Evolutionary conservation across 1,140 invertebrate genomes (phyloP).

Genomic region (Hypsibius dujardini): DNA sequence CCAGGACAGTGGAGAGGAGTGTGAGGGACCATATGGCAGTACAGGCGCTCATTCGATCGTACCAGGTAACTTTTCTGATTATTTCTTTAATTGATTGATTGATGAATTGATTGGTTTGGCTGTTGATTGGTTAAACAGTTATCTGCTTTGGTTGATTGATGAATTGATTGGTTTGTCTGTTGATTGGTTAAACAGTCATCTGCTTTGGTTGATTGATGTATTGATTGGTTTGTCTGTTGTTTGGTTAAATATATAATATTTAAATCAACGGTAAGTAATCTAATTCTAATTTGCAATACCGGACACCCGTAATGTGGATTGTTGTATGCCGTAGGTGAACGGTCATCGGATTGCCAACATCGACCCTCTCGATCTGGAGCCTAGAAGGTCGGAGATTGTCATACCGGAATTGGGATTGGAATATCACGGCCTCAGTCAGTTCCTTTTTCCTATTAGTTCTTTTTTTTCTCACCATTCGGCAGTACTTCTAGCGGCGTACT

Average conservation of each 20-base stretch:
- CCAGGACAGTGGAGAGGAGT: background rate
- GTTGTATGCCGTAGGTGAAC: background rate
- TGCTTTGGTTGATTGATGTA: background rate
- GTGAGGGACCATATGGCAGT: background rate
- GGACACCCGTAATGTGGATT: too few relatives aligned
- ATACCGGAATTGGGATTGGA: background rate
- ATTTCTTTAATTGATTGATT: too few relatives aligned
- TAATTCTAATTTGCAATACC: too few relatives aligned
- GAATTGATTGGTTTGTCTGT: background rate
- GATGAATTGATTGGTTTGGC: too few relatives aligned
- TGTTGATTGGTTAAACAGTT: too few relatives aligned
- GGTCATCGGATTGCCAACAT: slow-evolving; percentile 2
- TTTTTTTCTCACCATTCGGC: background rate
- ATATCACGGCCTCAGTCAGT: background rate
- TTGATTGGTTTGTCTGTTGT: background rate
- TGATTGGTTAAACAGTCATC: background rate
- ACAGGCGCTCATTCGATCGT: background rate
- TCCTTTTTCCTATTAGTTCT: background rate
- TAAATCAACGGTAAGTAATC: background rate
- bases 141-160: too few relatives aligned
- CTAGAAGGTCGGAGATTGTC: background rate
- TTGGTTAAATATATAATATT: background rate
- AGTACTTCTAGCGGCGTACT: background rate
- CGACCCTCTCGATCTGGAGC: slow-evolving; percentile 14
- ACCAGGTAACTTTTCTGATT: background rate